Base-by-base conservation (phyloP, 2,113 vertebrate genomes). In the Lamprotornis superbus region DNA sequence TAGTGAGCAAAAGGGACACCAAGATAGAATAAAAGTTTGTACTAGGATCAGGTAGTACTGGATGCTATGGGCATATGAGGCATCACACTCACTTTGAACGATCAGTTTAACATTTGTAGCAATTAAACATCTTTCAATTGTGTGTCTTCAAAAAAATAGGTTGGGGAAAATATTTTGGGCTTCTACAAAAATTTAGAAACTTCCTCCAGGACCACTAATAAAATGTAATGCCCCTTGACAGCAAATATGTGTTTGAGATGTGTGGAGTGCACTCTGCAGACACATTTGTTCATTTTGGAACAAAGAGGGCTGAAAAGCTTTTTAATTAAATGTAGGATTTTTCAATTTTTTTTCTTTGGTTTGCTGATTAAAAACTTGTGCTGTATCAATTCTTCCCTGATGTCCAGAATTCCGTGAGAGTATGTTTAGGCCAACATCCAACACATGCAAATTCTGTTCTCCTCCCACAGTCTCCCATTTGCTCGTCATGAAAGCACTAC, bases 371-470 rank as follows among this genome's bases (percentile, higher is more conserved):
- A 94, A 81, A 83, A 35, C 60, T 81, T 92, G 33, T n/a, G 76
- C 52, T 87, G 60, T 89, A 78, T 89, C 95, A 86, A 28, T 92
- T 93, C 86, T 83, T 83, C 68, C 63, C 85, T 63, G 52, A 83
- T 90, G 91, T 92, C 88, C 90, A 81, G 80, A 93, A 92, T 60
- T 95, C 50, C 55, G 55, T 53, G 79, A 83, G 78, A 93, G 37
- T 74, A 42, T 63, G 69, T 88, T 94, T 87, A 89, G 89, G 91
- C 83, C 86, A 75, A 47, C 73, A 78, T 90, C 90, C 89, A 96
- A 59, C 64, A 59, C 56, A 92, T 90, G 86, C 52, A 93, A 86
- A 93, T 92, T 83, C 46, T 90, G 71, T 68, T 92, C 90, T 90
- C 85, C 79, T 93, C 86, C 91, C 73, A 63, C 83, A 80, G 79